A percentile compares a stretch with the other conserved stretches of the same genome.
Evolutionary conservation across 1,140 invertebrate species (phyloP).

Genomic region (Drosophila quadrilineata): DNA sequence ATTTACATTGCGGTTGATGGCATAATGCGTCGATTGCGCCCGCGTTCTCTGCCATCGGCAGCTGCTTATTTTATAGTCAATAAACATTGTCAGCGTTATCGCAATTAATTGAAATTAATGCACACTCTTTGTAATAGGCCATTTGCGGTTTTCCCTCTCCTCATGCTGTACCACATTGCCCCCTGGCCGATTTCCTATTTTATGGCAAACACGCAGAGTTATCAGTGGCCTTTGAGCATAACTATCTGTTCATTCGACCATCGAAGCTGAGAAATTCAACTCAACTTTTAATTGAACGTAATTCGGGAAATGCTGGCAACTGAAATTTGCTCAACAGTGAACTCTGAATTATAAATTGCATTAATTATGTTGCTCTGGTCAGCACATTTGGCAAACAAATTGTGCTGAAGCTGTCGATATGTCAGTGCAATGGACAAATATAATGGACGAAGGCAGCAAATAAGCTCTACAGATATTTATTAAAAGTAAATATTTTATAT

Average conservation of each 20-base stretch:
- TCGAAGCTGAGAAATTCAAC: not conserved
- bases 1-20: conserved; percentile 37
- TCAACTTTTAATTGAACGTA: conserved; percentile 29
- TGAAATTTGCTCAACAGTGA: conserved; percentile 16
- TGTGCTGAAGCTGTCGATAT: conserved; percentile 12
- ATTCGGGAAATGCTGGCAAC: conserved; percentile 21
- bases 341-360: conserved; percentile 17
- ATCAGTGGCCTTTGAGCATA: too few species aligned
- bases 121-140: conserved; percentile 36
- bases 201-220: too few species aligned
- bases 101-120: conserved; percentile 67
- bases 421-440: conserved; percentile 4
- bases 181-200: not conserved
- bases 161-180: not conserved
- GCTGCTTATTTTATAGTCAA: conserved; percentile 64
- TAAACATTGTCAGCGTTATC: conserved; percentile 64
- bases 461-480: not conserved
- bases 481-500: not conserved
- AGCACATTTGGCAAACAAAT: conserved; percentile 20
- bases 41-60: not conserved
- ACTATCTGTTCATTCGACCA: not conserved
- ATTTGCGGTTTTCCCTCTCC: conserved; percentile 31
- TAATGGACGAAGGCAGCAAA: not conserved
- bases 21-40: not conserved
- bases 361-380: conserved; percentile 31